Evolutionary conservation across 2,888 invertebrate species (phyloP), one percentile per base, ranked within the genome.

Genomic region (Cecidostiba fungosa): DNA sequence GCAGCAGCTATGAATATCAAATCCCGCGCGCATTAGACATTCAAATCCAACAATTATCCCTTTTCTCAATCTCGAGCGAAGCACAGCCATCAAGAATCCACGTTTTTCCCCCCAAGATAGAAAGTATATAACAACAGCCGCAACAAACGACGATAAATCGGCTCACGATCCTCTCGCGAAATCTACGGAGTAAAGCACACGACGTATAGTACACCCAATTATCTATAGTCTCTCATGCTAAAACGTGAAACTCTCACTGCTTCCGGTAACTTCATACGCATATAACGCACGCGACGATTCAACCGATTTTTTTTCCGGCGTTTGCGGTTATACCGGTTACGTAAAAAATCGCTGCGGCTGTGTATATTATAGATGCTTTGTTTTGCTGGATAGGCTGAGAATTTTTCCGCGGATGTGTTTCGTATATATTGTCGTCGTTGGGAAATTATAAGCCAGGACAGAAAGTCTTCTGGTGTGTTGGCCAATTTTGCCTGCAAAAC

Each of bases 221-320:
- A 70, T n/a, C 39, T 70, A 16, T 50, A 19, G 50, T 32, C 32
- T 70, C 70, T 8, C 70, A 19, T n/a, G 32, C 8, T 36, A 16
- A 10, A 23, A 23, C 23, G 10, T 23, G n/a, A 36, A 54, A 59
- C 76, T 76, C 76, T 76, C 76, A 76, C 76, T 76, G 23, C 59
- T 76, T 76, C 76, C 76, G 76, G 32, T 76, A 76, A 54, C 59
- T 54, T 54, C 54, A n/a, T 50, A 54, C 76, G 50, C 29, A 19
- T 50, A 12, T 10, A 26, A 26, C 32, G 54, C 54, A 19, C 54
- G 50, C 19, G 50, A 50, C 50, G 76, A 70, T 32, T 10, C 70
- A 70, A 32, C 70, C 36, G 70, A 70, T 70, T 70, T 36, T 70
- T 69, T 36, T 70, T 36, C 36, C 36, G 32, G 36, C 70, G 16